These are phyloP conservation scores for Apis laboriosa DNA, from an alignment of 1,140 invertebrate species.

Conservation along the genomic window DNA sequence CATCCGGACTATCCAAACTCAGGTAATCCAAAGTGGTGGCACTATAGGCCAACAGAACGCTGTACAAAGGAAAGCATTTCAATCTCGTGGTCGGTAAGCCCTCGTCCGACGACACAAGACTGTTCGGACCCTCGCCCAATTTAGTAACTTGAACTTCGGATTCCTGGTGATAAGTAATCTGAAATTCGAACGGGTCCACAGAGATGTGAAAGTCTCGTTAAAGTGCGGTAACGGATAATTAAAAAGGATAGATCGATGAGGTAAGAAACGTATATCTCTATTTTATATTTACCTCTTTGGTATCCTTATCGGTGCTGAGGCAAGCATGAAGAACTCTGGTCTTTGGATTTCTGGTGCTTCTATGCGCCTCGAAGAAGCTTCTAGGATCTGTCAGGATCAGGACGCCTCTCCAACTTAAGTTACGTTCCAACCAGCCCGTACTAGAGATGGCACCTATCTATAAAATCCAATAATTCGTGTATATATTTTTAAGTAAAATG, in stretches of 20 bases:
- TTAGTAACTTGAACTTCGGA: slow-evolving; percentile 83
- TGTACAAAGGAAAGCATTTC: slow-evolving; percentile 92
- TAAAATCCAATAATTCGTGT: slow-evolving; percentile 45
- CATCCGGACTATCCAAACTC: slow-evolving; percentile 83
- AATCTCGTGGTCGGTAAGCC: slow-evolving; percentile 84
- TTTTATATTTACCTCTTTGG: slow-evolving; percentile 84
- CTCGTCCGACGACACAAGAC: slow-evolving; percentile 78
- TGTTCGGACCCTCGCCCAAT: slow-evolving; percentile 82
- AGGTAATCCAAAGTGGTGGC: slow-evolving; percentile 87
- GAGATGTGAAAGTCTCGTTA: not conserved
- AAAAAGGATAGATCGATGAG: not conserved
- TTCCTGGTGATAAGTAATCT: slow-evolving; percentile 85
- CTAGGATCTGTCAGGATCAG: slow-evolving; percentile 88
- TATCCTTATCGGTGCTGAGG: slow-evolving; percentile 87
- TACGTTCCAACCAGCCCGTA: slow-evolving; percentile 86
- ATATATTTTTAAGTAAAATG: not conserved
- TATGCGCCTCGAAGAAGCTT: slow-evolving; percentile 84
- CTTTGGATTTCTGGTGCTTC: slow-evolving; percentile 77
- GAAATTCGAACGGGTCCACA: slow-evolving; percentile 32
- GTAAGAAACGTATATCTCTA: too few relatives aligned
- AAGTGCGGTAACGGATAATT: not conserved
- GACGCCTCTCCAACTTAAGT: slow-evolving; percentile 88
- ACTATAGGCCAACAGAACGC: slow-evolving; percentile 89
- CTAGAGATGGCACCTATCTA: slow-evolving; percentile 83
- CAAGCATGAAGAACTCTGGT: slow-evolving; percentile 87